Conservation (phyloP, 2,797 vertebrate genomes). For the Ptychobarbus kaznakovi region DNA sequence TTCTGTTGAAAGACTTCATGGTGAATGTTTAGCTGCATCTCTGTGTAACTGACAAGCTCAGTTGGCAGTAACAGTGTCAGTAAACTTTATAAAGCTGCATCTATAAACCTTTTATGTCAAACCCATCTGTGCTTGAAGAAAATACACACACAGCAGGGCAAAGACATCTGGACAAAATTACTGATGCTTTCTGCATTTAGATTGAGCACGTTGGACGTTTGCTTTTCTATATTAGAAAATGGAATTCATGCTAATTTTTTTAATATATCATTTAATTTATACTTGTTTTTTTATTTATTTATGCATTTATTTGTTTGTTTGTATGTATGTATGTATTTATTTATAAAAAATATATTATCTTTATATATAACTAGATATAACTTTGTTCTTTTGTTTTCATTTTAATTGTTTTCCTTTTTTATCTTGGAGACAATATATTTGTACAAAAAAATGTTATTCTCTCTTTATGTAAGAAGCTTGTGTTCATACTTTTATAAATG, state of each 20-base stretch:
- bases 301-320: too few species aligned
- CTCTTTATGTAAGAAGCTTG: not conserved
- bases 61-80: conserved; percentile 19
- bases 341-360: too few species aligned
- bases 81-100: conserved; percentile 13
- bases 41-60: conserved; percentile 40
- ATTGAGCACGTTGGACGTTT: not conserved
- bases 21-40: conserved; percentile 26
- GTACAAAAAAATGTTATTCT: not conserved
- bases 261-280: not conserved
- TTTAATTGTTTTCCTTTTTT: not conserved
- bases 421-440: not conserved
- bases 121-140: conserved; percentile 14
- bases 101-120: conserved; percentile 29
- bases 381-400: too few species aligned
- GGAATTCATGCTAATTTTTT: not conserved
- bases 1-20: conserved; percentile 15
- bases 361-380: too few species aligned
- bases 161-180: not conserved
- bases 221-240: not conserved
- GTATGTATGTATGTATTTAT: too few species aligned
- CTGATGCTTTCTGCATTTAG: not conserved
- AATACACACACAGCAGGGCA: conserved; percentile 7
- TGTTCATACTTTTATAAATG: not conserved
- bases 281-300: not conserved